phyloP scores from a whole-genome alignment of 2,888 invertebrate genomes.

The Rosalia funebris region DNA sequence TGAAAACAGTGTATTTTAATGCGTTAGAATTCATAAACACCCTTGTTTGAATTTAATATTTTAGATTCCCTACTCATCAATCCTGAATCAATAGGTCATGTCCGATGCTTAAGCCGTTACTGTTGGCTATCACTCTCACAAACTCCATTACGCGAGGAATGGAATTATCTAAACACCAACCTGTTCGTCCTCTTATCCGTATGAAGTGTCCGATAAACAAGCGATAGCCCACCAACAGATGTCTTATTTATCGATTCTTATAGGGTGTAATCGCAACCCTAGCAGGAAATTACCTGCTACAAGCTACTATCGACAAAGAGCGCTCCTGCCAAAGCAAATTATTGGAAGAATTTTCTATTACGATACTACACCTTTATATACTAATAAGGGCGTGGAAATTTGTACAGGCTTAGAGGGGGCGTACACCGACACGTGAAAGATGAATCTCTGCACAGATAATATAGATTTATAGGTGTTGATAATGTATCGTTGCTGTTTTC shows the following conservation, averaged over 20 bases:
- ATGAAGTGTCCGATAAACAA: neutral
- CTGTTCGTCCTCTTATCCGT: neutral
- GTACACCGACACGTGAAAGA: neutral
- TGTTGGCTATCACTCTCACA: too few species aligned
- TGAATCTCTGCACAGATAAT: neutral
- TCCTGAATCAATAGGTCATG: too few species aligned
- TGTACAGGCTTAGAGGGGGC: neutral
- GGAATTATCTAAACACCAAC: neutral
- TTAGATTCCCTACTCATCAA: too few species aligned
- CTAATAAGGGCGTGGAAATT: slow-evolving; percentile 30
- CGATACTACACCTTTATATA: slow-evolving; percentile 29
- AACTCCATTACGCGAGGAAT: too few species aligned
- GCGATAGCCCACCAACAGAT: slow-evolving; percentile 8
- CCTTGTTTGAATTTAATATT: too few species aligned
- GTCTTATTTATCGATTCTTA: slow-evolving; percentile 37
- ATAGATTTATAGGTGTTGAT: slow-evolving; percentile 7
- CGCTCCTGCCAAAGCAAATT: slow-evolving; percentile 40
- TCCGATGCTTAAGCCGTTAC: too few species aligned
- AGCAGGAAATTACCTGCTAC: slow-evolving; percentile 45
- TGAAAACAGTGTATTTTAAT: too few species aligned
- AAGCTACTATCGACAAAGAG: slow-evolving; percentile 34
- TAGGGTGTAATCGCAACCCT: slow-evolving; percentile 42
- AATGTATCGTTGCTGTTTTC: too few species aligned
- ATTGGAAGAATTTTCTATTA: slow-evolving; percentile 40
- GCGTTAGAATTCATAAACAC: too few species aligned